These are phyloP conservation scores for Pseudorectes ferrugineus DNA, from an alignment of 2,113 vertebrate genomes.

Conservation along the genomic window DNA sequence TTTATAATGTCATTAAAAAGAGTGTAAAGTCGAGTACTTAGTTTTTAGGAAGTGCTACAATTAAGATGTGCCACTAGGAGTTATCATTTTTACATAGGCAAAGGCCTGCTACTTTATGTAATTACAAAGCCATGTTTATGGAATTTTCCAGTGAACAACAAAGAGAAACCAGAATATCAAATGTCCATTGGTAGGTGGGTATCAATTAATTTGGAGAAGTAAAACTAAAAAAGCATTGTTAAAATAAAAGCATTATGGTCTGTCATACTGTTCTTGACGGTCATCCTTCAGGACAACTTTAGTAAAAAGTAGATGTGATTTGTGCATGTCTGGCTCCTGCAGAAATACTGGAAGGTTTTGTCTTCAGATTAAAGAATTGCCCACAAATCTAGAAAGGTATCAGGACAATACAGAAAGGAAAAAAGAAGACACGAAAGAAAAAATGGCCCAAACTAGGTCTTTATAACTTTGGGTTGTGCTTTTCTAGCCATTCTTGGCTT, in stretches of 20 bases:
- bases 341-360: not conserved
- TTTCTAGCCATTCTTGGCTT: not conserved
- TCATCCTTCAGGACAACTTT: not conserved
- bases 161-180: not conserved
- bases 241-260: not conserved
- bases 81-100: not conserved
- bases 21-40: not conserved
- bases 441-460: not conserved
- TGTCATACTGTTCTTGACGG: rapidly evolving
- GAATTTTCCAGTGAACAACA: not conserved
- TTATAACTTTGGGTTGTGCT: not conserved
- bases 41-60: not conserved
- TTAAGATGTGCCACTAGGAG: not conserved
- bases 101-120: not conserved
- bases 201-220: not conserved
- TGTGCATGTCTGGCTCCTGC: not conserved
- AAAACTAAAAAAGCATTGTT: not conserved
- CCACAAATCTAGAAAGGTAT: not conserved
- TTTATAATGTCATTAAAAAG: not conserved
- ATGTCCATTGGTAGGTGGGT: not conserved
- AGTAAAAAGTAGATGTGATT: not conserved
- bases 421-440: rapidly evolving
- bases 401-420: not conserved
- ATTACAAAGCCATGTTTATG: not conserved
- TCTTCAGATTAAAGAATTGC: not conserved